phyloP scores from a whole-genome alignment of 1,140 invertebrate genomes.

The Drosophila pectinifera region DNA sequence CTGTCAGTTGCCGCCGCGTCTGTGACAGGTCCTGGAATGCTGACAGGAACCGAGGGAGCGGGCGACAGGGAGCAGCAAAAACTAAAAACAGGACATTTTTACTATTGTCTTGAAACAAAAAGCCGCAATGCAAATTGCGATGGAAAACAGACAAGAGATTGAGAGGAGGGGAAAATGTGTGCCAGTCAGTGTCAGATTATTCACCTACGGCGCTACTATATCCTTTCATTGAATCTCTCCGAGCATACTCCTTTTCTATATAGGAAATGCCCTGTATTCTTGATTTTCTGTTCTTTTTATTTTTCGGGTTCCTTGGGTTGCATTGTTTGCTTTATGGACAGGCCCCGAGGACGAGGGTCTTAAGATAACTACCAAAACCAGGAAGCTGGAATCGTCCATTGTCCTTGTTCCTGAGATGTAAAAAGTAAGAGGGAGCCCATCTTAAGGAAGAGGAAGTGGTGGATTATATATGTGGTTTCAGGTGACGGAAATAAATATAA shows the following conservation, averaged over 20 bases:
- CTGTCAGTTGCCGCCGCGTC: constrained; percentile 11
- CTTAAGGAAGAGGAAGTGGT: not conserved
- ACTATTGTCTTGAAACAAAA: constrained; percentile 42
- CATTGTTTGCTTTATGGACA: constrained; percentile 65
- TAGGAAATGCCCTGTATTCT: constrained; percentile 32
- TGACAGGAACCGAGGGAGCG: constrained; percentile 20
- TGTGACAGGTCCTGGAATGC: constrained; percentile 33
- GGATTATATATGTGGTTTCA: not conserved
- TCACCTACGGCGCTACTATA: constrained; percentile 52
- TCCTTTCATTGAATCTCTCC: constrained; percentile 35
- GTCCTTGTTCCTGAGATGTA: constrained; percentile 10
- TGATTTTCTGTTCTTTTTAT: constrained; percentile 41
- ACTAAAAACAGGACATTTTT: constrained; percentile 22
- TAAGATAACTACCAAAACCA: constrained; percentile 52
- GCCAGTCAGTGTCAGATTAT: constrained; percentile 68
- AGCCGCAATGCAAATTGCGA: constrained; percentile 27
- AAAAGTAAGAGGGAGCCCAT: not conserved
- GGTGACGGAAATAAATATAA: no score
- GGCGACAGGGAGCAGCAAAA: not conserved
- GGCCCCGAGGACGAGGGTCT: constrained; percentile 50
- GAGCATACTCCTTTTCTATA: constrained; percentile 6
- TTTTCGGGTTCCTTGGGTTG: constrained; percentile 5
- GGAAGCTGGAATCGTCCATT: constrained; percentile 32
- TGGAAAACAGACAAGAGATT: constrained; percentile 44
- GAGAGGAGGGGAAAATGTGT: constrained; percentile 43